Percentiles rank a stretch among this genome's conserved stretches.
phyloP scores from a whole-genome alignment of 2,113 vertebrate genomes.

The Drymodes brunneopygia region DNA sequence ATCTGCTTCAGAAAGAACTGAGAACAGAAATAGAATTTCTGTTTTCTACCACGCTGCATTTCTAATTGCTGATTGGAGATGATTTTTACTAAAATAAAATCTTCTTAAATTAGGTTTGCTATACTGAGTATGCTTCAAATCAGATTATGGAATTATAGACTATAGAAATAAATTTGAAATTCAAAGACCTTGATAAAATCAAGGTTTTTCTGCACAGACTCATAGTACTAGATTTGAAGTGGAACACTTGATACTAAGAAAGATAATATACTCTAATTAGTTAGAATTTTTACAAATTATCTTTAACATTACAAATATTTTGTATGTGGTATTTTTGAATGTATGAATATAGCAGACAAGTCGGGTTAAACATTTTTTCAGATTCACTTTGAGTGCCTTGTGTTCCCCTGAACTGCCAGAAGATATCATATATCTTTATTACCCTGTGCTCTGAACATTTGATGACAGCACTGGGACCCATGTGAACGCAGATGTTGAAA shows the following conservation, averaged over 20 bases:
- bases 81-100: slow-evolving; percentile 8
- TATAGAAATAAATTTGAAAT: slow-evolving; percentile 1
- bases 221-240: not conserved
- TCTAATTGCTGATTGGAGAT: not conserved
- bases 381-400: not conserved
- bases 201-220: not conserved
- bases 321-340: not conserved
- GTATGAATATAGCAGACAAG: not conserved
- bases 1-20: slow-evolving; percentile 7
- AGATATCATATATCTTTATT: not conserved
- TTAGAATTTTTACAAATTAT: not conserved
- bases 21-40: not conserved
- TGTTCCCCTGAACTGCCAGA: not conserved
- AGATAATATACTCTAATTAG: not conserved
- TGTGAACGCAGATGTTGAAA: not conserved
- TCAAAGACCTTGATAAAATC: not conserved
- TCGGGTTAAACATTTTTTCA: not conserved
- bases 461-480: not conserved
- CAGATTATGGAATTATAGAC: not conserved
- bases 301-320: not conserved
- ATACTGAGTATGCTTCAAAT: not conserved
- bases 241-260: not conserved
- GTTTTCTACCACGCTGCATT: not conserved
- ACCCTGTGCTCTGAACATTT: not conserved
- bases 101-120: not conserved